These are phyloP conservation scores for Drosophila picticornis DNA, from an alignment of 2,888 invertebrate genomes.

Conservation along the genomic window DNA sequence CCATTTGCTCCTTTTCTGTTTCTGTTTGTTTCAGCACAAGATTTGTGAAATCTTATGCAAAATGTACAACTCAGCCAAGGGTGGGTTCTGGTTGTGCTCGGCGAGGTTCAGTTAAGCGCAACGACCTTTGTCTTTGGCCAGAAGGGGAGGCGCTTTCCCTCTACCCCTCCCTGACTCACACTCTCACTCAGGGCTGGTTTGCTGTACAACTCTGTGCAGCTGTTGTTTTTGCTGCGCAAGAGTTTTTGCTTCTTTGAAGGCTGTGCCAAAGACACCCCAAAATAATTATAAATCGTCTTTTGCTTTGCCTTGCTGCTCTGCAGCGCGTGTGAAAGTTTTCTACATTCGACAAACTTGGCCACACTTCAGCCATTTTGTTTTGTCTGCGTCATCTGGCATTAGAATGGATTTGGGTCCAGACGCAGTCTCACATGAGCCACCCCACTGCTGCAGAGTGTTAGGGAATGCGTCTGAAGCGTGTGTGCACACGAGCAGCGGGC, in stretches of 20 bases:
- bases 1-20: conserved; percentile 43
- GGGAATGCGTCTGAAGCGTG: conserved; percentile 77
- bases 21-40: conserved; percentile 24
- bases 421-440: conserved; percentile 10
- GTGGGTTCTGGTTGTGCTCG: conserved; percentile 44
- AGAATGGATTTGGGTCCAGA: conserved; percentile 21
- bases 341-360: conserved; percentile 46
- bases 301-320: conserved; percentile 44
- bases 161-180: not conserved
- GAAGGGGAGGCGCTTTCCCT: conserved; percentile 58
- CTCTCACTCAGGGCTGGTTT: conserved; percentile 16
- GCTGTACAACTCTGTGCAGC: conserved; percentile 50
- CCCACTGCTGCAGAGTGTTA: conserved; percentile 16
- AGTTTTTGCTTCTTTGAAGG: conserved; percentile 51
- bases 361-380: conserved; percentile 79
- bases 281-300: conserved; percentile 48
- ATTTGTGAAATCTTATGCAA: conserved; percentile 71
- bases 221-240: conserved; percentile 65
- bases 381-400: conserved; percentile 37
- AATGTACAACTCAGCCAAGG: conserved; percentile 61
- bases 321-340: conserved; percentile 78
- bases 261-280: conserved; percentile 69
- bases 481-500: conserved; percentile 27
- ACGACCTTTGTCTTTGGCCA: conserved; percentile 68
- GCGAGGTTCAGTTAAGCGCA: conserved; percentile 73